Conservation (phyloP, 2,797 vertebrate genomes). For the Hapalemur alaotrensis region DNA sequence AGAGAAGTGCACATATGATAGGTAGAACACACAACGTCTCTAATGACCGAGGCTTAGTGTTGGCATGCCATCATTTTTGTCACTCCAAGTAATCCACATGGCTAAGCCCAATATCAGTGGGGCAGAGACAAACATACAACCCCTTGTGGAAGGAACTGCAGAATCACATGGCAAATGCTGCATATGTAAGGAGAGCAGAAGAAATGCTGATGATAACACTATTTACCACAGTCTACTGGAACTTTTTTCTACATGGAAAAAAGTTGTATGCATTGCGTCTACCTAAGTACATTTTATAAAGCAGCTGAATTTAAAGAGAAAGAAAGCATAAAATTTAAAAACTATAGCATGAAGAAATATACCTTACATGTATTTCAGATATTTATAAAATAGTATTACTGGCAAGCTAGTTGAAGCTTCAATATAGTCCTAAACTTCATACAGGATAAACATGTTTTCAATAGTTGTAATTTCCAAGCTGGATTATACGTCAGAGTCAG, state of each 20-base stretch:
- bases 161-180: neutral
- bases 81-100: neutral
- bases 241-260: neutral
- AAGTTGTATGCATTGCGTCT: neutral
- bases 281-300: neutral
- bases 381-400: neutral
- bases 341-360: neutral
- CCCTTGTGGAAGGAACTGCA: neutral
- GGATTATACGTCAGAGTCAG: neutral
- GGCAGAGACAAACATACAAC: accelerated
- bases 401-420: neutral
- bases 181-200: neutral
- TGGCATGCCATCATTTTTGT: neutral
- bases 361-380: neutral
- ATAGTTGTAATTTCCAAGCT: neutral
- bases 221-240: neutral
- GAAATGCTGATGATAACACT: neutral
- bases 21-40: neutral
- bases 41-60: accelerated
- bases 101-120: neutral
- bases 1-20: neutral
- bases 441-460: neutral
- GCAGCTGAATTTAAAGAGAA: neutral
- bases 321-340: neutral
- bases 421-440: neutral